Base-by-base conservation (phyloP, 2,888 invertebrate genomes). In the Caradrina kadenii region DNA sequence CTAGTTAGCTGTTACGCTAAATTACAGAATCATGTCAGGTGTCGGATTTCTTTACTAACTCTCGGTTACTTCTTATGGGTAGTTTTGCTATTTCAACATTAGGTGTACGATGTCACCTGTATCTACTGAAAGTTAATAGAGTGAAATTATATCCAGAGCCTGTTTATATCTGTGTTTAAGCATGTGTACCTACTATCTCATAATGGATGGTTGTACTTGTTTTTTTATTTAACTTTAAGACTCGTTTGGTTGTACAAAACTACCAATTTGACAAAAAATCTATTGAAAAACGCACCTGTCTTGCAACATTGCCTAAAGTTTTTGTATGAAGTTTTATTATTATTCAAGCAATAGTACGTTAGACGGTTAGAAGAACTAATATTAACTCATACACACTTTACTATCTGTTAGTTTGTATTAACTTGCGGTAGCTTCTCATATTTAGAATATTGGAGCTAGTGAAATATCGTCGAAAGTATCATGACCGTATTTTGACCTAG, bases 1-100 rank as follows among this genome's bases (percentile, higher is more conserved):
- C 62, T 63, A 66, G 74, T 68, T 49, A 58, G 62, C 56, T 62
- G 76, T 79, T 78, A 73, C 69, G 68, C 53, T 45, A 66, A 73
- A 71, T 80, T 75, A 83, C 52, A 69, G 63, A 75, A 67, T 66
- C 68, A 69, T 71, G 72, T 66, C 56, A 56, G 62, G 52, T 69
- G 56, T 60, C 48, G 56, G 50, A 45, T 69, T 66, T 59, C 53
- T 65, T 69, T 75, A 60, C 55, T 66, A 61, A 42, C 17, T 69
- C 6, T 26, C 4, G 75, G 35, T 13, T 59, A 45, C 68, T 63
- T 49, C 54, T 39, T 22, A 39, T 52, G 39, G 39, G 26, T 66
- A 50, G 50, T 73, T 63, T 56, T n/a, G 21, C 39, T 53, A 31
- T 21, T n/a, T 21, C 21, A 73, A 35, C 11, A 48, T 52, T n/a